These are phyloP conservation scores for Zaprionus bogoriensis DNA, from an alignment of 2,888 invertebrate genomes.

Conservation along the genomic window DNA sequence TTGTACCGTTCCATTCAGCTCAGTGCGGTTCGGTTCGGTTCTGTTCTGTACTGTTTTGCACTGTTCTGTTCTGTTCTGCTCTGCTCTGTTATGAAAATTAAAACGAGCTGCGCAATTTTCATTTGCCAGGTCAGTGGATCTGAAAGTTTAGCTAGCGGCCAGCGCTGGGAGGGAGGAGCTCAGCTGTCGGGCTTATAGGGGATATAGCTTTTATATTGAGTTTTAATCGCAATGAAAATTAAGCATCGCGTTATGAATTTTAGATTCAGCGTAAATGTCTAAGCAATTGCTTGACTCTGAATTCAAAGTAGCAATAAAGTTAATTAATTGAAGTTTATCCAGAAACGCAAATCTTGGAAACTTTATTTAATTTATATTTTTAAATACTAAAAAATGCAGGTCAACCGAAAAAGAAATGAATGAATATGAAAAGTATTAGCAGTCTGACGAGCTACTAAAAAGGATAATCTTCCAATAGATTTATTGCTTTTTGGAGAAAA, in stretches of 20 bases:
- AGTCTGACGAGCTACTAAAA: no score
- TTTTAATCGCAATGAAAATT: constrained; percentile 13
- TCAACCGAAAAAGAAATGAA: no score
- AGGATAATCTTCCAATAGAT: no score
- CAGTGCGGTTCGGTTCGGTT: not conserved
- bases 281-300: no score
- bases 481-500: no score
- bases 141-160: constrained; percentile 25
- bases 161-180: constrained; percentile 11
- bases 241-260: not conserved
- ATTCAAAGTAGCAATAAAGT: no score
- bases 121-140: constrained; percentile 44
- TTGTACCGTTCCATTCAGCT: not conserved
- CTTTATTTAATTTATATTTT: no score
- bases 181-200: constrained; percentile 38
- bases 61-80: not conserved
- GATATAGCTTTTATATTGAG: constrained; percentile 44
- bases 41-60: constrained; percentile 1
- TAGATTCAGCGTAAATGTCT: no score
- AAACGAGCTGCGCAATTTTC: constrained; percentile 47
- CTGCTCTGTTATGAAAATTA: constrained; percentile 31
- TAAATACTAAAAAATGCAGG: no score
- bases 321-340: no score
- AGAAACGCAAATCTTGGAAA: no score
- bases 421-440: no score